Conservation (phyloP, 2,113 vertebrate species). For the Tricholaema leucomelas region DNA sequence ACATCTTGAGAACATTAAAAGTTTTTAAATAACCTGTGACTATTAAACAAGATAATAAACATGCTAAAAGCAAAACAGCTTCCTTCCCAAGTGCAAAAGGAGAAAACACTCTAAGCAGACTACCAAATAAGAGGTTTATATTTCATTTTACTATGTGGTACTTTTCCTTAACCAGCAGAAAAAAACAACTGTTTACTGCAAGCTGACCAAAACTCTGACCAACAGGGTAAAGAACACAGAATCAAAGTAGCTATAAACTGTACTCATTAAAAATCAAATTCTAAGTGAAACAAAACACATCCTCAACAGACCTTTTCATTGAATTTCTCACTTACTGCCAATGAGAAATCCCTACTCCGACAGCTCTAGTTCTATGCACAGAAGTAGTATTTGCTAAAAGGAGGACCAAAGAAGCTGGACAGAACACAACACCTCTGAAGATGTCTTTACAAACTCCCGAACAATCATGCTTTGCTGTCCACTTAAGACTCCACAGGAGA, state of each 20-base stretch:
- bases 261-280: background rate
- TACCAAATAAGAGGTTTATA: background rate
- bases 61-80: background rate
- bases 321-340: background rate
- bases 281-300: background rate
- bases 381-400: background rate
- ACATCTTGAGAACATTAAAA: background rate
- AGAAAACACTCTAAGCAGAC: background rate
- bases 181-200: background rate
- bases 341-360: background rate
- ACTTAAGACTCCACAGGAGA: background rate
- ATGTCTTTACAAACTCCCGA: background rate
- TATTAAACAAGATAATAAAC: background rate
- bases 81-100: background rate
- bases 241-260: background rate
- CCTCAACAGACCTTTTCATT: accelerated
- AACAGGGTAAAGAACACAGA: background rate
- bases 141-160: background rate
- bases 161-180: background rate
- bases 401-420: background rate
- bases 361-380: background rate
- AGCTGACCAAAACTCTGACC: background rate
- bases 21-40: background rate
- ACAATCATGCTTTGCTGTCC: background rate
- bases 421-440: background rate